Evolutionary conservation across 2,113 vertebrate genomes (phyloP).

Genomic region (Myrmophylax atrothorax): DNA sequence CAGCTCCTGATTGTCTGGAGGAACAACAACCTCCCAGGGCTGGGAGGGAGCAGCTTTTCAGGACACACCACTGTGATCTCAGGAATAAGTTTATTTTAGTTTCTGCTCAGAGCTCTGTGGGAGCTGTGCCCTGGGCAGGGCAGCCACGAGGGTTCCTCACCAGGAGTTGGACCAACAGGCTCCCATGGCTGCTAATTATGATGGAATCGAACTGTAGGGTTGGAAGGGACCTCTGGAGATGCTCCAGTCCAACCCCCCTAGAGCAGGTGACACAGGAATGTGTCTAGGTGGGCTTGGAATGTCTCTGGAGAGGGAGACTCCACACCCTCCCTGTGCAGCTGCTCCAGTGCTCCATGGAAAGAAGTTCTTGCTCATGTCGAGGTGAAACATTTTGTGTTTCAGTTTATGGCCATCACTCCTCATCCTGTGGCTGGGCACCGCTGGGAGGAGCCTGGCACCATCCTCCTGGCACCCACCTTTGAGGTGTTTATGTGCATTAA

Average conservation of each 20-base stretch:
- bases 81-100: background rate
- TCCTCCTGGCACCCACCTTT: background rate
- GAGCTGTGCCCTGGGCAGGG: background rate
- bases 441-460: background rate
- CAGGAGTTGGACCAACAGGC: background rate
- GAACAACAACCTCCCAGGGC: background rate
- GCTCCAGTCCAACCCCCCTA: fast-evolving
- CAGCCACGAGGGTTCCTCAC: background rate
- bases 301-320: too few relatives aligned
- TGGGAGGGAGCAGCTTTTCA: background rate
- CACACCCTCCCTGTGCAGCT: fast-evolving
- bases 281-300: background rate
- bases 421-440: background rate
- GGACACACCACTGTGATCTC: background rate
- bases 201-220: background rate
- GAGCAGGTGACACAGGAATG: background rate
- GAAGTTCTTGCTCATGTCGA: background rate
- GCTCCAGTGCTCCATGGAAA: background rate
- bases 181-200: background rate
- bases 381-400: background rate
- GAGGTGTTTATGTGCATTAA: background rate
- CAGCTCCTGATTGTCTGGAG: background rate
- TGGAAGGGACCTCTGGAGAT: background rate
- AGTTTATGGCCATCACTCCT: background rate
- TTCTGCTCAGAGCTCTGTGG: background rate